Evolutionary conservation across 2,797 vertebrate genomes (phyloP).

Genomic region (Salmo trutta): DNA sequence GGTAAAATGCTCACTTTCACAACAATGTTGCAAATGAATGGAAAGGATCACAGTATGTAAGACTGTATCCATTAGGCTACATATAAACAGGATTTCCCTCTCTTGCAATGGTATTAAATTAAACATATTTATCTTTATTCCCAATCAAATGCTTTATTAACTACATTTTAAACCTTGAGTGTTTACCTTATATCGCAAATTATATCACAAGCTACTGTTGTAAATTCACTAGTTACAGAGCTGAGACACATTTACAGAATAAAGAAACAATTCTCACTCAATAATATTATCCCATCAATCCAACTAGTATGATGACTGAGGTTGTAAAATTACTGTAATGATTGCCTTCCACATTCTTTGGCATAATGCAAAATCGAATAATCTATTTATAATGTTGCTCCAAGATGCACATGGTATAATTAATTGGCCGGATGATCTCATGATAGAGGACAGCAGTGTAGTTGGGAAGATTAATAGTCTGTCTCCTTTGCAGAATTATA

Average conservation of each 20-base stretch:
- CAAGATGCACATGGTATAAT: not conserved
- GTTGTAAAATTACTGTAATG: not conserved
- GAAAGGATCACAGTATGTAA: not conserved
- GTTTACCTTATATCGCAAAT: not conserved
- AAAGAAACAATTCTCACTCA: too few relatives aligned
- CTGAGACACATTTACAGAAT: too few relatives aligned
- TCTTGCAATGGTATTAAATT: not conserved
- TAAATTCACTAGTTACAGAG: not conserved
- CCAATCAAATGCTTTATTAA: not conserved
- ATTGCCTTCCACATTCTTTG: not conserved
- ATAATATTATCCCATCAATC: not conserved
- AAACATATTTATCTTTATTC: not conserved
- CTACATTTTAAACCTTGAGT: not conserved
- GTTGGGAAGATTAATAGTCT: too few relatives aligned
- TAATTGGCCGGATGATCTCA: not conserved
- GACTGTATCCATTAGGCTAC: not conserved
- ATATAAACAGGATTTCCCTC: not conserved
- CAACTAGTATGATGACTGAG: not conserved
- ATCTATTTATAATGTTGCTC: not conserved
- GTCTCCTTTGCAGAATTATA: not conserved
- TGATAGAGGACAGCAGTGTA: not conserved
- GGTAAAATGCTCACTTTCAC: constrained; percentile 51
- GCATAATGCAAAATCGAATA: not conserved
- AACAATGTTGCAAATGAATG: not conserved
- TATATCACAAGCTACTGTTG: not conserved